Percentiles rank a stretch among this genome's conserved stretches.
These are phyloP conservation scores for Flexamia atlantica DNA, from an alignment of 2,888 invertebrate genomes.

Conservation along the genomic window DNA sequence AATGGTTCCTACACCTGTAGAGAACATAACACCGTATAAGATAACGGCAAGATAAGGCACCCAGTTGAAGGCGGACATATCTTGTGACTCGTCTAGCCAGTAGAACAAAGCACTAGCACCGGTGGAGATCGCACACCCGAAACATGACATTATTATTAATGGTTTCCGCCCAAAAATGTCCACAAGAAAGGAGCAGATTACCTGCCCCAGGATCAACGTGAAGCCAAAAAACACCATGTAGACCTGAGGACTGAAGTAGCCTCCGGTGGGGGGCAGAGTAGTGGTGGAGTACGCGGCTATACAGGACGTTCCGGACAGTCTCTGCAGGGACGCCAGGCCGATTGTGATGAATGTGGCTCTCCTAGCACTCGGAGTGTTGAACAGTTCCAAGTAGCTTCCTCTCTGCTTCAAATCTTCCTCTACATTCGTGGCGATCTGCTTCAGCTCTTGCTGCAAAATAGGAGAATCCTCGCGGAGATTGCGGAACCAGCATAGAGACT, in stretches of 20 bases:
- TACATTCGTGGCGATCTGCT: slow-evolving; percentile 68
- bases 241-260: slow-evolving; percentile 59
- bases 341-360: slow-evolving; percentile 66
- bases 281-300: slow-evolving; percentile 80
- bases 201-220: slow-evolving; percentile 65
- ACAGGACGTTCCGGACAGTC: slow-evolving; percentile 82
- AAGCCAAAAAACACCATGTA: slow-evolving; percentile 69
- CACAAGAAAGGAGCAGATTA: slow-evolving; percentile 66
- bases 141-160: slow-evolving; percentile 65
- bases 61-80: slow-evolving; percentile 75
- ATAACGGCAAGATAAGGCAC: slow-evolving; percentile 77
- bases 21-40: slow-evolving; percentile 79
- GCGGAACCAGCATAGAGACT: slow-evolving; percentile 63
- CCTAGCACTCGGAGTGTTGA: slow-evolving; percentile 65
- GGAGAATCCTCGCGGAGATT: slow-evolving; percentile 52
- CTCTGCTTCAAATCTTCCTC: slow-evolving; percentile 74
- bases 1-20: slow-evolving; percentile 77
- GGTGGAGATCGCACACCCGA: slow-evolving; percentile 65
- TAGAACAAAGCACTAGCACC: slow-evolving; percentile 66
- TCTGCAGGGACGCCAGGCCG: slow-evolving; percentile 72
- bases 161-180: slow-evolving; percentile 68
- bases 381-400: slow-evolving; percentile 71
- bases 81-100: slow-evolving; percentile 56
- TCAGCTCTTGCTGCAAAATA: slow-evolving; percentile 64
- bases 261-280: slow-evolving; percentile 78